Percentiles rank a stretch among this genome's conserved stretches.
Conservation (phyloP, 2,113 vertebrate species). For the Oxyruncus cristatus region DNA sequence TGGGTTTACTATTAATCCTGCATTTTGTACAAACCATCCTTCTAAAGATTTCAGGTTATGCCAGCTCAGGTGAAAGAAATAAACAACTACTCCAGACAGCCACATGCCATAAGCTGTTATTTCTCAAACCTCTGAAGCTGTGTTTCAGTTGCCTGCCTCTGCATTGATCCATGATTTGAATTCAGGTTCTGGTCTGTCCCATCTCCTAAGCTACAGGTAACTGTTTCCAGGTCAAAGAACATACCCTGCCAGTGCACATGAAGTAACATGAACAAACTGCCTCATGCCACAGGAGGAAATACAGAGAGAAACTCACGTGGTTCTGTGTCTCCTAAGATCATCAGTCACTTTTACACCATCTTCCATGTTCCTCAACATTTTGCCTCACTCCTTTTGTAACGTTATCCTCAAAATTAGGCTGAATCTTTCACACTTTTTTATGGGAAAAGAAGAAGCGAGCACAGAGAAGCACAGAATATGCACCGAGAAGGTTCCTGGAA, state of each 20-base stretch:
- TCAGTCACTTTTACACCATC: background rate
- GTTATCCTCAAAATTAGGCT: background rate
- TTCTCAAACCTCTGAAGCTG: background rate
- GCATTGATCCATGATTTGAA: background rate
- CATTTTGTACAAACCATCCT: background rate
- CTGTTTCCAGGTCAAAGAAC: background rate
- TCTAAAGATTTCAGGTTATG: background rate
- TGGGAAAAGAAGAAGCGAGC: background rate
- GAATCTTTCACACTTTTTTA: background rate
- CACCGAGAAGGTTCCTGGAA: background rate
- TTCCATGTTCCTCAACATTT: background rate
- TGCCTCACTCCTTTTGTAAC: background rate
- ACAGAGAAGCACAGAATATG: background rate
- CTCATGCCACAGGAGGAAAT: background rate
- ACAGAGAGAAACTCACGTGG: background rate
- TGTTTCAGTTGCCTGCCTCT: background rate
- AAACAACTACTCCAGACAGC: background rate
- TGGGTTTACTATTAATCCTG: background rate
- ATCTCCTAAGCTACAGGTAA: background rate
- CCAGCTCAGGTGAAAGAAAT: background rate
- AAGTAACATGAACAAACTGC: background rate
- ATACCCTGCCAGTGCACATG: fast-evolving
- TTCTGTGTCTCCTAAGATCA: background rate
- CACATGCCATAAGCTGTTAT: background rate
- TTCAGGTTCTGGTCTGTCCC: background rate